Conservation (phyloP, 1,140 invertebrate species). For the Drosophila biarmipes region DNA sequence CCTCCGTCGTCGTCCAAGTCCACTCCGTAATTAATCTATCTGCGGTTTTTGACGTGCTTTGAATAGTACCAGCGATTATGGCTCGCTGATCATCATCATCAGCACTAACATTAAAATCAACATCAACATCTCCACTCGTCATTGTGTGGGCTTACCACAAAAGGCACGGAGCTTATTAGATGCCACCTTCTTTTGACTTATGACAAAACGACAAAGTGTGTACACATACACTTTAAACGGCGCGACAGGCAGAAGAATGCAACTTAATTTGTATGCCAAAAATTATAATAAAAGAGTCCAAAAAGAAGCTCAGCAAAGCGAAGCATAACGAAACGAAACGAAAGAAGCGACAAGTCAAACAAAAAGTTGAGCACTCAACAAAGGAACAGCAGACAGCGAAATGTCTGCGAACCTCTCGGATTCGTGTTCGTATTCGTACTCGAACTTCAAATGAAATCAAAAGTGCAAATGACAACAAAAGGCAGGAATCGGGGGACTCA, state of each 20-base stretch:
- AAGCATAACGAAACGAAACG: conserved; percentile 47
- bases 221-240: conserved; percentile 13
- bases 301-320: conserved; percentile 22
- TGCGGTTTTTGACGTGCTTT: conserved; percentile 78
- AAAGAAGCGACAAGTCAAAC: conserved; percentile 60
- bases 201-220: conserved; percentile 29
- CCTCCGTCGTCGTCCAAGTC: conserved; percentile 44
- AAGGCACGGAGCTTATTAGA: conserved; percentile 43
- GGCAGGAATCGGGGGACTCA: conserved; percentile 53
- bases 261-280: conserved; percentile 71
- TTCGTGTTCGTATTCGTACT: conserved; percentile 15
- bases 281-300: conserved; percentile 44
- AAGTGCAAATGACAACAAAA: conserved; percentile 81
- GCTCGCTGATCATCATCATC: conserved; percentile 66
- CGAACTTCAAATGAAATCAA: conserved; percentile 79
- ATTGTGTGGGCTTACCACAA: conserved; percentile 59
- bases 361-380: conserved; percentile 60
- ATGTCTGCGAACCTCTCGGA: conserved; percentile 47
- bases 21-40: conserved; percentile 74
- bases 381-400: conserved; percentile 51
- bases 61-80: conserved; percentile 70
- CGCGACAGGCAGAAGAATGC: conserved; percentile 52
- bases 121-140: conserved; percentile 30
- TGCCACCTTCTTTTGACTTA: conserved; percentile 28
- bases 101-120: conserved; percentile 23